Percentiles rank a stretch among this genome's conserved stretches.
phyloP scores from a whole-genome alignment of 37 sponge, comb jelly and placozoan species.

The Aphrocallistes beatrix region DNA sequence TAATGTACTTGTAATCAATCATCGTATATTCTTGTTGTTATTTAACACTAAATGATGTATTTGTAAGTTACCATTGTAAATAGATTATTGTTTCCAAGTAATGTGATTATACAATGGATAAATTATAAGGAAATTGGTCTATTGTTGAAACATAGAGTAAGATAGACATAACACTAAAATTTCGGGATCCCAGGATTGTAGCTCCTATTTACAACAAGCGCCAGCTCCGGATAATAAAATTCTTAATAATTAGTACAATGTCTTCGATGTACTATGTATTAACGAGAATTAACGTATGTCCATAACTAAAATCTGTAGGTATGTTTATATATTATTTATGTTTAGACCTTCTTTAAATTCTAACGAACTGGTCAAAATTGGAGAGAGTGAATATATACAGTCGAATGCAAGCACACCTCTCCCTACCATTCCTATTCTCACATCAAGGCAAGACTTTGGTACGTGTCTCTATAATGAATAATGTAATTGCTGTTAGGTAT shows the following conservation, averaged over 20 bases:
- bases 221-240: no score
- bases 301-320: no score
- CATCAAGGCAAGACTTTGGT: background rate
- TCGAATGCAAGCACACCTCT: background rate
- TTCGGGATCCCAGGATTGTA: slow-evolving; percentile 14
- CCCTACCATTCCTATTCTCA: background rate
- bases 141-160: slow-evolving; percentile 15
- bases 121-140: slow-evolving; percentile 10
- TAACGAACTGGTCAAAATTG: background rate
- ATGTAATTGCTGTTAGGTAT: no score
- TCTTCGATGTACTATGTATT: no score
- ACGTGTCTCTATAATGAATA: no score
- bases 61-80: slow-evolving; percentile 12
- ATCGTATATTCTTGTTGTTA: slow-evolving; percentile 16
- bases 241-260: no score
- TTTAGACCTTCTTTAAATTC: background rate
- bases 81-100: slow-evolving; percentile 4
- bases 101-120: slow-evolving; percentile 16
- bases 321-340: background rate
- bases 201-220: no score
- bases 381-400: background rate
- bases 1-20: slow-evolving; percentile 1
- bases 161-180: slow-evolving; percentile 6
- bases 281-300: no score
- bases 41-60: slow-evolving; percentile 12